Base-by-base conservation (phyloP, 2,113 vertebrate species). In the Oxyruncus cristatus region DNA sequence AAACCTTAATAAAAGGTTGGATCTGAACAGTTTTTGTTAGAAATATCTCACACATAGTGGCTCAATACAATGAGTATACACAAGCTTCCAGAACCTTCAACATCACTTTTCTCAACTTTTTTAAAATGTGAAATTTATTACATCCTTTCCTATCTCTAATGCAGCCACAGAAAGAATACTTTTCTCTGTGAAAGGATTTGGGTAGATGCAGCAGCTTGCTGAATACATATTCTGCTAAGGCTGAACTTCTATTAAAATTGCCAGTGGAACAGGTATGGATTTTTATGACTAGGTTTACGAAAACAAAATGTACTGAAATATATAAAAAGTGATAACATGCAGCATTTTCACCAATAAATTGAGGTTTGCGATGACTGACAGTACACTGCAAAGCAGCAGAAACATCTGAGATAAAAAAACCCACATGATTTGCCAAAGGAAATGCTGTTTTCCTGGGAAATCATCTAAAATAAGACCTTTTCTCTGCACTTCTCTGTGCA, bases 231-330 rank as follows among this genome's bases (percentile, higher is more conserved):
- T 92, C 72, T 83, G 50, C 72, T 88, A 85, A 71, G 68, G 85
- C n/a, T 88, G 67, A 80, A 59, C 28, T 76, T 65, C 90, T 66
- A 53, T 80, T 88, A 74, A 80, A 86, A 88, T 19, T 81, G 66
- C 61, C 33, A 46, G 30, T 74, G 42, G 42, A 86, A 77, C 27
- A 62, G 55, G 42, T 80, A 73, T 14, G 44, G 85, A 68, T 61
- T 94, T 96, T 91, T 82, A 56, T 44, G 26, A 90, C 66, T 14
- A 53, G n/a, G 78, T 73, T 73, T 80, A 76, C 0, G 4, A 89
- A 97, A 94, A 93, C 78, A 96, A 82, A 93, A 61, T 65, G 7
- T 37, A 62, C 26, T 58, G 42, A 88, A 93, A 90, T 63, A 50
- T 42, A 77, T 59, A 39, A 80, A 77, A 86, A 91, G 33, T 74